A percentile compares a stretch with the other conserved stretches of the same genome.
phyloP scores from a whole-genome alignment of 2,888 invertebrate genomes.

The Callyntrura sp. region DNA sequence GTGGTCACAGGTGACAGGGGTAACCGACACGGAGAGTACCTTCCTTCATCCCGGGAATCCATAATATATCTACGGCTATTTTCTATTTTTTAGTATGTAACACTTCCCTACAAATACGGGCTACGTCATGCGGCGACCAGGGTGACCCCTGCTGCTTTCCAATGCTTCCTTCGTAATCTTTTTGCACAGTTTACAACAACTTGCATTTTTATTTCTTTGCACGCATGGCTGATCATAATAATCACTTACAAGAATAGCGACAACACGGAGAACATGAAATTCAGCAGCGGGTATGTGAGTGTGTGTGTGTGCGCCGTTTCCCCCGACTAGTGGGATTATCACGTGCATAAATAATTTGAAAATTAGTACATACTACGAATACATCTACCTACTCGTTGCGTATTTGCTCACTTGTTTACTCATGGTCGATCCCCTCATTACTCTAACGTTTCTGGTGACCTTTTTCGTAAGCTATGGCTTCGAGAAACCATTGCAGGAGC shows the following conservation, averaged over 20 bases:
- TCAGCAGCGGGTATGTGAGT: neutral
- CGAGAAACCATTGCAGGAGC: neutral
- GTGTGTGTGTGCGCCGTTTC: neutral
- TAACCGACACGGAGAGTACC: neutral
- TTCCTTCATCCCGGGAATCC: neutral
- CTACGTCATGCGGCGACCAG: constrained; percentile 17
- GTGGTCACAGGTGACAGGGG: constrained; percentile 8
- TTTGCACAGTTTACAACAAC: constrained; percentile 2
- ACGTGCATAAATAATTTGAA: constrained; percentile 32
- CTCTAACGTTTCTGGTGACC: constrained; percentile 1
- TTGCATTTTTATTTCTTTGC: constrained; percentile 20
- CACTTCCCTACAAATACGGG: neutral
- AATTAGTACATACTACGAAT: neutral
- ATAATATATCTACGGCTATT: neutral
- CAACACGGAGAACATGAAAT: constrained; percentile 2
- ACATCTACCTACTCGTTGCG: neutral
- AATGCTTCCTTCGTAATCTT: constrained; percentile 22
- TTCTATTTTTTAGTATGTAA: neutral
- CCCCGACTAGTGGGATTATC: constrained; percentile 25
- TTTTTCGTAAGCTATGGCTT: constrained; percentile 10
- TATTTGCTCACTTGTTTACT: neutral
- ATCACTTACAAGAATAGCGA: neutral
- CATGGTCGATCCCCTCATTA: neutral
- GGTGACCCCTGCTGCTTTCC: constrained; percentile 21
- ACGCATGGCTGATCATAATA: constrained; percentile 42